These are phyloP conservation scores for Isotomurus palustris DNA, from an alignment of 2,888 invertebrate species.

Conservation along the genomic window DNA sequence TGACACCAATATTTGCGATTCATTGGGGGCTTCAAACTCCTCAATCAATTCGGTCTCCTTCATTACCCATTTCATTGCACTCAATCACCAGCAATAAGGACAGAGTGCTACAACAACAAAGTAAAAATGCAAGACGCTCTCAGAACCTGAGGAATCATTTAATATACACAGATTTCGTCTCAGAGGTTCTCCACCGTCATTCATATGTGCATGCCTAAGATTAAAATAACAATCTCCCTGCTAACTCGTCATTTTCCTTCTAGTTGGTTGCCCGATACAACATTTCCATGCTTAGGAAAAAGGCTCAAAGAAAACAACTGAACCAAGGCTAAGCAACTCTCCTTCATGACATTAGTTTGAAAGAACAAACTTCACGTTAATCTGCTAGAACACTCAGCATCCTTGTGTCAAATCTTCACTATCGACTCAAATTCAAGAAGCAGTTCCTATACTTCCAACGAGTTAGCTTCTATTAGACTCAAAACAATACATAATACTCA, in stretches of 20 bases:
- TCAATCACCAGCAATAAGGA: constrained; percentile 34
- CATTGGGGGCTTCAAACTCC: constrained; percentile 78
- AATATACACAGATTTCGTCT: constrained; percentile 44
- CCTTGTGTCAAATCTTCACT: too few species aligned
- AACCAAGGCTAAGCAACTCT: constrained; percentile 9
- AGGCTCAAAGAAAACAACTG: constrained; percentile 19
- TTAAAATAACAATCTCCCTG: too few species aligned
- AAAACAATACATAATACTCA: too few species aligned
- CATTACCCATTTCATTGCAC: constrained; percentile 28
- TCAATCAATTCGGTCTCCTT: constrained; percentile 38
- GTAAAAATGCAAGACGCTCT: constrained; percentile 36
- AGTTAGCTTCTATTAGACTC: too few species aligned
- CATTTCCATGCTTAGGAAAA: constrained; percentile 40
- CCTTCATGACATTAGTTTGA: neutral
- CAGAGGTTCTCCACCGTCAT: constrained; percentile 35
- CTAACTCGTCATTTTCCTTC: constrained; percentile 4
- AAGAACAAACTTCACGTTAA: neutral
- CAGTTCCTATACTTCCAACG: too few species aligned
- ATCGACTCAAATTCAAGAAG: too few species aligned
- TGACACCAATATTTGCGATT: constrained; percentile 82
- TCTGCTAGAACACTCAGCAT: too few species aligned
- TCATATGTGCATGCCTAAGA: too few species aligned
- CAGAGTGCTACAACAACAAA: neutral
- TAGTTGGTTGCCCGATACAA: constrained; percentile 44
- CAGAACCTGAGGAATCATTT: constrained; percentile 44